These are phyloP conservation scores for Trilocha varians DNA, from an alignment of 2,888 invertebrate species.

Conservation along the genomic window DNA sequence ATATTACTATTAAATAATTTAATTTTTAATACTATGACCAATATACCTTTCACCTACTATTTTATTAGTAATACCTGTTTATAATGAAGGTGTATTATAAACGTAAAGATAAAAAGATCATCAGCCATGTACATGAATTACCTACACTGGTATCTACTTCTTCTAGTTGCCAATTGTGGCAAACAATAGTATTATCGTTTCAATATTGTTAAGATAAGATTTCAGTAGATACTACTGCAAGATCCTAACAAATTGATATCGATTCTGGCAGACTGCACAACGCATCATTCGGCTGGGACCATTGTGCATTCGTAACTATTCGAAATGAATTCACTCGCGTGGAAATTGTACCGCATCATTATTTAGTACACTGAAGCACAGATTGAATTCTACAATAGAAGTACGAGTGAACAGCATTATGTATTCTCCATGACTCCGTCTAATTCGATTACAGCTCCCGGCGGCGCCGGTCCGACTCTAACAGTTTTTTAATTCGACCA, in stretches of 20 bases:
- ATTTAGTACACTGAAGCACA: conserved; percentile 1
- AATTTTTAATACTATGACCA: too few relatives aligned
- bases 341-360: conserved; percentile 15
- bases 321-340: conserved; percentile 27
- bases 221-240: too few relatives aligned
- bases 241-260: conserved; percentile 58
- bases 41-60: too few relatives aligned
- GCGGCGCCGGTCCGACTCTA: conserved; percentile 67
- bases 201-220: too few relatives aligned
- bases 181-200: too few relatives aligned
- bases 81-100: too few relatives aligned
- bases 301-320: conserved; percentile 33
- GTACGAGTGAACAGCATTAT: conserved; percentile 30
- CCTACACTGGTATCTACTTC: too few relatives aligned
- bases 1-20: too few relatives aligned
- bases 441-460: conserved; percentile 66
- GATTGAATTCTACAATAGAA: conserved; percentile 3
- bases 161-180: too few relatives aligned
- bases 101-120: too few relatives aligned
- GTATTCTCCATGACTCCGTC: conserved; percentile 64
- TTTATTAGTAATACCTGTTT: too few relatives aligned
- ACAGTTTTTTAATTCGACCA: conserved; percentile 75
- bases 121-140: too few relatives aligned
- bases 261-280: conserved; percentile 42
- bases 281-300: conserved; percentile 33